Evolutionary conservation across 2,888 invertebrate genomes (phyloP), one percentile per base, ranked within the genome.

Genomic region (Resseliella maxima): DNA sequence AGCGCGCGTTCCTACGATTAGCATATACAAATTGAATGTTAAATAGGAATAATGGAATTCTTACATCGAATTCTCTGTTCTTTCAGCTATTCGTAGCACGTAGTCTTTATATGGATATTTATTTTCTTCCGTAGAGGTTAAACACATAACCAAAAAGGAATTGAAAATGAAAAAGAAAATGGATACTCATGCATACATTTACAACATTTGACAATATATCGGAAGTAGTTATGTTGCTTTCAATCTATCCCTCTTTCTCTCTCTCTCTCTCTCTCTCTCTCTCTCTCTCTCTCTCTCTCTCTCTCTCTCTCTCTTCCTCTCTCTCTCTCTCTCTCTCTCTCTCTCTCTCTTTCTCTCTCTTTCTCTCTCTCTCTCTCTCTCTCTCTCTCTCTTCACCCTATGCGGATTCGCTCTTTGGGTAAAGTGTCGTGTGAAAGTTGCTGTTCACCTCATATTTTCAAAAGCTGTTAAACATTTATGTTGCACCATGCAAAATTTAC

Each of bases 21-120:
- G 83, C 83, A 83, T 83, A 83, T 38, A 36, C 83, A 83, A 83
- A 83, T 83, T 83, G 83, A 83, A 83, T 83, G 83, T 38, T 83
- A 83, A 83, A 83, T 83, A 83, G 83, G 38, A 83, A 38, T 38
- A 83, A 83, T 83, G 83, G 83, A 38, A n/a, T 83, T 38, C 15
- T 24, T 38, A 6, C 59, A 3, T 83, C 38, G 81, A 36, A 8
- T 50, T 50, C 21, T 50, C 41, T 41, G 5, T 12, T 64, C 36
- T 36, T 81, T 81, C 10, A 64, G 24, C 35, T 38, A 83, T 83
- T 83, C 83, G 10, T 83, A 15, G 83, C 83, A 83, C 83, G 83
- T 83, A 83, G 36, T 38, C 36, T 35, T 81, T 81, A 36, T 36
- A 81, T 81, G 81, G 81, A 81, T 81, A 81, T 81, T 81, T 81